Evolutionary conservation across 2,888 invertebrate species (phyloP), one percentile per base, ranked within the genome.

Genomic region (Cinara cedri): DNA sequence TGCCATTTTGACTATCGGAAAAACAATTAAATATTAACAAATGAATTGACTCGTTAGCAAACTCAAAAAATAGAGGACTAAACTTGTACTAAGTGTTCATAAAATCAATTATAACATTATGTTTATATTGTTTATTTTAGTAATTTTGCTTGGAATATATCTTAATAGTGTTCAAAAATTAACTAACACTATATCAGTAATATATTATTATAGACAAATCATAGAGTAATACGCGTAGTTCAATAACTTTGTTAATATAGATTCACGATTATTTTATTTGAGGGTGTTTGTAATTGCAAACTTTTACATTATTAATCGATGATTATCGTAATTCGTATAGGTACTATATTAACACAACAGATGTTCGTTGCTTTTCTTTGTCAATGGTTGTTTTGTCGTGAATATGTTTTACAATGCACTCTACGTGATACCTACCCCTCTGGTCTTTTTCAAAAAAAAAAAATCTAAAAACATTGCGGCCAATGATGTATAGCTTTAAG

Each of bases 321-420:
- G 44, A 49, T 24, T 60, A 49, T 13, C 6, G 34, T 57, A n/a
- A n/a, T n/a, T n/a, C n/a, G n/a, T n/a, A n/a, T n/a, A n/a, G 46
- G 24, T 24, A 42, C 21, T 4, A 34, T 34, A 34, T 54, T 9
- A 16, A 16, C 49, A 51, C 74, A 76, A 46, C 75, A 76, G 75
- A 76, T 76, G 75, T 55, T 55, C 72, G 16, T 49, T 60, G 42
- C 63, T 51, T 63, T n/a, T 46, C n/a, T 54, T 72, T 74, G 51
- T 42, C 49, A 21, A 42, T 54, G 21, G 16, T n/a, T 42, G 63
- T 63, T 63, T 74, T 63, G 34, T 74, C 46, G n/a, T 72, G 44
- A 24, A 72, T 44, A 46, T 66, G 44, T 66, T 54, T 75, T 44
- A 65, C 54, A 65, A 63, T 13, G 72, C 26, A 62, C 66, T 66